Evolutionary conservation across 2,797 vertebrate species (phyloP), one percentile per base, ranked within the genome.

Genomic region (Sebastes aleutianus): DNA sequence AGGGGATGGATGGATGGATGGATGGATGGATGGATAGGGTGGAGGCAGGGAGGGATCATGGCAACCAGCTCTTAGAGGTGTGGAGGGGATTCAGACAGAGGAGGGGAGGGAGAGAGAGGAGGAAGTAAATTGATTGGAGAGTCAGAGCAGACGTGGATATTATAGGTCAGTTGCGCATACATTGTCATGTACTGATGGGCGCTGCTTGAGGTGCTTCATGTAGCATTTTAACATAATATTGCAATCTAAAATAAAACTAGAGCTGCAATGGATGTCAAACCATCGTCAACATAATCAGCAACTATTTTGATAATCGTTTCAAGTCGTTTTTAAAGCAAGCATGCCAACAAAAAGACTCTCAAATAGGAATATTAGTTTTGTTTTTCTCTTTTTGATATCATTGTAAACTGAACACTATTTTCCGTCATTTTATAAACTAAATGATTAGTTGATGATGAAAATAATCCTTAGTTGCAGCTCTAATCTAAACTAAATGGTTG

Each of bases 51-150:
- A 31, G 78, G 53, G 24, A 6, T 72, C 59, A 74, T 74, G 74
- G 39, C 8, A 18, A 43, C 59, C 80, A 62, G 58, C 74, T 58
- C 63, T 77, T 76, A 59, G 78, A 89, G 86, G 0, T 18, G 84
- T 88, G 84, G 89, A 79, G 68, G 73, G 74, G 86, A 80, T 84
- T 87, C 70, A 69, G 62, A 39, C 10, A 14, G 74, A 70, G 24
- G 69, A 78, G 29, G 70, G 84, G 58, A 39, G 77, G 59, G n/a
- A 47, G 3, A 59, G 75, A 16, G 74, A 79, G 74, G 71, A 0
- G 77, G 79, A 82, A 76, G 82, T 82, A 71, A 79, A 36, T 77
- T 70, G 50, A 58, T 68, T 3, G 32, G 70, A 67, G 59, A 73
- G 27, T 81, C 75, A 85, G 80, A 78, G 65, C 43, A 22, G 39